These are phyloP conservation scores for Scaptomyza flava DNA, from an alignment of 2,888 invertebrate species.

Conservation along the genomic window DNA sequence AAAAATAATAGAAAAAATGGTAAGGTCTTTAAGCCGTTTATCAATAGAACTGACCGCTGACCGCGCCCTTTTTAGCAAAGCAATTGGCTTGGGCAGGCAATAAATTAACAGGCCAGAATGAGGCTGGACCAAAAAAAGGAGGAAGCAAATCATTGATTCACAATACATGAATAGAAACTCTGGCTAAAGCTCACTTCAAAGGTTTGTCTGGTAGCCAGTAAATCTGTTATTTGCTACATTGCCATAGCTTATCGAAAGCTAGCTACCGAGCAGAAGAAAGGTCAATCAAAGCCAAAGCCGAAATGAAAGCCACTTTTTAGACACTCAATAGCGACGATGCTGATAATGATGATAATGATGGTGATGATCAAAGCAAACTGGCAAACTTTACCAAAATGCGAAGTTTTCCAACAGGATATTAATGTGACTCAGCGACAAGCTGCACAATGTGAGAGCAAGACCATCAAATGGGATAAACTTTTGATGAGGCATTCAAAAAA, in stretches of 20 bases:
- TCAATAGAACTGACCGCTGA: constrained; percentile 43
- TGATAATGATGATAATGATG: constrained; percentile 34
- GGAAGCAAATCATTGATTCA: neutral
- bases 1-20: neutral
- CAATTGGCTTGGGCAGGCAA: constrained; percentile 48
- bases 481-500: constrained; percentile 11
- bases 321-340: constrained; percentile 16
- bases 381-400: constrained; percentile 38
- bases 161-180: constrained; percentile 11
- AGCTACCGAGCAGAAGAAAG: constrained; percentile 8
- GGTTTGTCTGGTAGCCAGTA: constrained; percentile 23
- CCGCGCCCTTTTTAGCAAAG: constrained; percentile 11
- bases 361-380: constrained; percentile 46
- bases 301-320: constrained; percentile 35
- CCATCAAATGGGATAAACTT: constrained; percentile 4
- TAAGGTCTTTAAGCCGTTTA: constrained; percentile 36
- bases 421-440: constrained; percentile 32
- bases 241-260: constrained; percentile 20
- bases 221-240: constrained; percentile 31
- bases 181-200: constrained; percentile 55
- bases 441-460: neutral
- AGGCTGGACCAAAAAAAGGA: neutral
- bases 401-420: constrained; percentile 42
- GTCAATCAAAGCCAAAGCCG: constrained; percentile 22
- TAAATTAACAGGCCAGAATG: constrained; percentile 46